Evolutionary conservation across 2,888 invertebrate genomes (phyloP), one percentile per base, ranked within the genome.

Genomic region (Coleophora flavipennella): DNA sequence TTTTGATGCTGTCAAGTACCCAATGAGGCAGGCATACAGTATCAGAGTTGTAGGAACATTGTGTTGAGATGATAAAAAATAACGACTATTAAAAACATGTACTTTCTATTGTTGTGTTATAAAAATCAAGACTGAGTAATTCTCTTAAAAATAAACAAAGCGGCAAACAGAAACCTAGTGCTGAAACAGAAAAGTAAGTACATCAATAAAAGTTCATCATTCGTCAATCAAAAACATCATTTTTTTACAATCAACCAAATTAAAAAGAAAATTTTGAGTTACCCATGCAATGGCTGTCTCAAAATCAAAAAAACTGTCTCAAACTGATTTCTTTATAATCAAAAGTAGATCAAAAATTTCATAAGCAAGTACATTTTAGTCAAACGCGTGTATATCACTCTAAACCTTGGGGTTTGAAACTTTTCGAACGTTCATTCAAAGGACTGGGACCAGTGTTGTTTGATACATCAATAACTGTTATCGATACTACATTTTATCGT

Each of bases 161-260:
- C 41, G 41, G 47, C 43, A 47, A 36, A 35, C 11, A 35, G 27
- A 40, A 39, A 11, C 35, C 29, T 40, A 49, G 38, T 37, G 47
- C 53, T 53, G 53, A 13, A 53, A 53, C 49, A 44, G 31, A 43
- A 33, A 43, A 29, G 31, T 13, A 32, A 36, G 33, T 26, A 36
- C 29, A 34, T 36, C 6, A 20, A 6, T 20, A 20, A 20, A 31
- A 7, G 33, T 33, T 36, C 32, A 25, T 25, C 31, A 31, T 35
- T 27, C 12, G 6, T 35, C 25, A 25, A 10, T 26, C 8, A 34
- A 28, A 35, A 7, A 34, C 20, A 8, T 25, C n/a, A 20, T 20
- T 20, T 4, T 8, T 6, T 27, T 10, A 26, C 12, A 32, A 12
- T 3, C 3, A 38, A 8, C 13, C 13, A 26, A 36, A 39, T 39